Conservation (phyloP, 2,888 invertebrate species). For the Polymixis flavicincta region DNA sequence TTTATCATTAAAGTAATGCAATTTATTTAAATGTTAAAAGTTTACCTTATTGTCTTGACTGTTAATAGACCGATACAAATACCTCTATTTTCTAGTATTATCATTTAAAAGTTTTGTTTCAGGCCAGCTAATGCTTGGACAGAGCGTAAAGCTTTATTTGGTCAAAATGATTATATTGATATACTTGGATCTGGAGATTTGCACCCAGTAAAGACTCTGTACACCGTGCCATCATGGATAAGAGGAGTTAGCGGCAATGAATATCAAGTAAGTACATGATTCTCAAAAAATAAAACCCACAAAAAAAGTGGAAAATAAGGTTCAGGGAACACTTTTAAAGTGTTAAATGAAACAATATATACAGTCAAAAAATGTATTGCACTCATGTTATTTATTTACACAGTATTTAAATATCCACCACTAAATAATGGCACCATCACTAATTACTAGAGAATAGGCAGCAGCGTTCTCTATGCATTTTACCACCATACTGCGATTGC, state of each 20-base stretch:
- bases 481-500: too few species aligned
- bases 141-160: conserved; percentile 95
- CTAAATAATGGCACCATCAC: too few species aligned
- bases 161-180: conserved; percentile 99
- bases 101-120: conserved; percentile 73
- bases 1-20: not conserved
- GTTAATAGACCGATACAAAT: not conserved
- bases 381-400: not conserved
- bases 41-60: not conserved
- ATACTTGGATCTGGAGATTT: conserved; percentile 96
- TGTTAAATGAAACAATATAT: not conserved
- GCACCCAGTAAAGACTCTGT: conserved; percentile 96
- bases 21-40: not conserved
- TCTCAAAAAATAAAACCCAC: too few species aligned
- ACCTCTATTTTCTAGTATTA: not conserved
- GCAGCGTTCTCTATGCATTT: too few species aligned
- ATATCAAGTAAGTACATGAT: conserved; percentile 91
- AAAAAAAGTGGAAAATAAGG: too few species aligned
- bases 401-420: not conserved
- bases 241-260: conserved; percentile 96
- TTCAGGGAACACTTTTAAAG: not conserved
- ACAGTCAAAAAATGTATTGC: conserved; percentile 6
- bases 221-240: conserved; percentile 97
- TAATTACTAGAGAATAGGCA: too few species aligned
- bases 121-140: conserved; percentile 94